Percentiles rank a stretch among this genome's conserved stretches.
Evolutionary conservation across 2,113 vertebrate genomes (phyloP).

Genomic region (Falcunculus frontatus): DNA sequence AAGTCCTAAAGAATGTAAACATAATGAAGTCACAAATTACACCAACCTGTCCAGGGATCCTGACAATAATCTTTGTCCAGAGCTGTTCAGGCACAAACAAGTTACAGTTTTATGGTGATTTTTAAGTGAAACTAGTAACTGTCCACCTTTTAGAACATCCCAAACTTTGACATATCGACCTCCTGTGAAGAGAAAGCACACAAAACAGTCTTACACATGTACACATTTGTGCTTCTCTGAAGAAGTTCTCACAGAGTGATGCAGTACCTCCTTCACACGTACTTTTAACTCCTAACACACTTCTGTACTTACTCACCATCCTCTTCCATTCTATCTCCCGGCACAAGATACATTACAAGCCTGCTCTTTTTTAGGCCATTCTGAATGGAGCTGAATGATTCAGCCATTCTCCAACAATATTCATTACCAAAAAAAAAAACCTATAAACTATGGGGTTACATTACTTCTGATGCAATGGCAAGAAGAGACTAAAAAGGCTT

Average conservation of each 20-base stretch:
- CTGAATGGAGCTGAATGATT: not conserved
- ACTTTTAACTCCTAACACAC: not conserved
- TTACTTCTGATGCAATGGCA: not conserved
- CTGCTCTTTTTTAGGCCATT: not conserved
- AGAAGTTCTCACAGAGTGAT: not conserved
- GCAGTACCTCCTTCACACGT: not conserved
- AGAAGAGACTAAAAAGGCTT: not conserved
- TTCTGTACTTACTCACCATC: not conserved
- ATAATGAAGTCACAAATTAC: not conserved
- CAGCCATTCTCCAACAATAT: not conserved
- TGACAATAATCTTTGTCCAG: constrained; percentile 89
- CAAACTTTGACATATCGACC: constrained; percentile 94
- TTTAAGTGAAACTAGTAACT: constrained; percentile 89
- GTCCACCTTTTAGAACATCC: constrained; percentile 94
- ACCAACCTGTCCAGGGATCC: constrained; percentile 92
- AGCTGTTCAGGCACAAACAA: constrained; percentile 86
- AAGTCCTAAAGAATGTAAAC: not conserved
- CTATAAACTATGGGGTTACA: not conserved
- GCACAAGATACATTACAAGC: not conserved
- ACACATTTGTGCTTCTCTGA: not conserved
- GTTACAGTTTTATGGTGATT: constrained; percentile 99
- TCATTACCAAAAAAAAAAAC: not conserved
- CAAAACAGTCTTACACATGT: not conserved
- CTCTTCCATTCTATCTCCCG: not conserved
- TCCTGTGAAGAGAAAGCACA: constrained; percentile 70